Conservation (phyloP, 2,113 vertebrate species). For the Calidris pygmaea region DNA sequence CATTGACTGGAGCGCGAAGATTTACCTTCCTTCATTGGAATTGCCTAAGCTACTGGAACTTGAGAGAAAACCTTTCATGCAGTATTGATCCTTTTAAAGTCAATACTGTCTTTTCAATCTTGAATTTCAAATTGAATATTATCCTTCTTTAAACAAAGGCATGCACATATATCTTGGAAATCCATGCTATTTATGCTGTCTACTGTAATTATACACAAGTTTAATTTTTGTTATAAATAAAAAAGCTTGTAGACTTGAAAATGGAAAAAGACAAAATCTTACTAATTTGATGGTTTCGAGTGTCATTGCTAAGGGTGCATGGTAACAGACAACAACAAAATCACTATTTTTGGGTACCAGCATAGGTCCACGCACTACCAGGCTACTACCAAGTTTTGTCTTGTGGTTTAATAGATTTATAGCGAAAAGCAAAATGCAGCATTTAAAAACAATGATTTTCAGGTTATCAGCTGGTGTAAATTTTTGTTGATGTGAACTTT, state of each 20-base stretch:
- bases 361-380: neutral
- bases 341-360: neutral
- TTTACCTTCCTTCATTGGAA: neutral
- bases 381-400: neutral
- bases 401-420: conserved; percentile 7
- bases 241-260: neutral
- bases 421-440: conserved; percentile 13
- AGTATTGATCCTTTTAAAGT: neutral
- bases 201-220: neutral
- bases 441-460: conserved; percentile 23
- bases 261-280: neutral
- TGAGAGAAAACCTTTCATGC: neutral
- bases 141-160: neutral
- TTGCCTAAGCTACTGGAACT: neutral
- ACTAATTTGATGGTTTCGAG: neutral
- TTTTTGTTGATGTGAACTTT: neutral
- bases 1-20: neutral
- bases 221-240: neutral
- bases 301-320: neutral
- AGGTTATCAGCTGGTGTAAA: neutral
- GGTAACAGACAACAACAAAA: neutral
- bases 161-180: neutral
- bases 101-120: neutral
- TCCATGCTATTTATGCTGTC: neutral
- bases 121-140: conserved; percentile 15